These are phyloP conservation scores for Crambe crambe DNA, from an alignment of 37 sponge, comb jelly and placozoan species.

Conservation along the genomic window DNA sequence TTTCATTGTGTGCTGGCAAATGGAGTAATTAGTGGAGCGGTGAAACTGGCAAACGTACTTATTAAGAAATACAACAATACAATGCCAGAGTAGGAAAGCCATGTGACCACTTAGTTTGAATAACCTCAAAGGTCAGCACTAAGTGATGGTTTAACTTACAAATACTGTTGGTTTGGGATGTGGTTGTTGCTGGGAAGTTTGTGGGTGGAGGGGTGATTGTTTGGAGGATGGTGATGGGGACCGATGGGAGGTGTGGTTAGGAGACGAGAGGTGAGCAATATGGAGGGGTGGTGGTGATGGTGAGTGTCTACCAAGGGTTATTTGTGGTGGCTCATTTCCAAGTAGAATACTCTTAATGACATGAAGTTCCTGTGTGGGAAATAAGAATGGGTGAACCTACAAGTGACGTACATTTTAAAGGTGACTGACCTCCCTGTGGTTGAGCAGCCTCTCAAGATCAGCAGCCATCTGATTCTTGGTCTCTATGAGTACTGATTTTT, in stretches of 20 bases:
- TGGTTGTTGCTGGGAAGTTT: background rate
- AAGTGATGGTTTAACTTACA: constrained; percentile 38
- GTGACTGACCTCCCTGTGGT: constrained; percentile 64
- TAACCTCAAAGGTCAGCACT: too few species aligned
- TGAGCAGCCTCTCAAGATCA: constrained; percentile 78
- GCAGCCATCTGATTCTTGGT: constrained; percentile 58
- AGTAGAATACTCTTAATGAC: constrained; percentile 45
- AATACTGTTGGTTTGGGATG: constrained; percentile 41
- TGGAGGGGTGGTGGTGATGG: too few species aligned
- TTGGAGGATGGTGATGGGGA: background rate
- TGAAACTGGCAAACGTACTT: too few species aligned
- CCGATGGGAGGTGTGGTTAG: background rate
- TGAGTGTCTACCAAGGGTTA: too few species aligned
- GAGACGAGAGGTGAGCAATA: too few species aligned
- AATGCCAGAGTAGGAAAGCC: too few species aligned
- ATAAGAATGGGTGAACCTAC: background rate
- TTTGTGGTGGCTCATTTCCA: background rate
- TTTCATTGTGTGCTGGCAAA: too few species aligned
- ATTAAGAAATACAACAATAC: too few species aligned
- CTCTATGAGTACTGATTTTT: constrained; percentile 26
- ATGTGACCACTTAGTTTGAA: too few species aligned
- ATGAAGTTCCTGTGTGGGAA: constrained; percentile 31
- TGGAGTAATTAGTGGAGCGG: too few species aligned
- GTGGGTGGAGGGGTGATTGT: background rate
- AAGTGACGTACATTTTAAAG: background rate